Evolutionary conservation across 2,797 vertebrate genomes (phyloP).

Genomic region (Pampus argenteus): DNA sequence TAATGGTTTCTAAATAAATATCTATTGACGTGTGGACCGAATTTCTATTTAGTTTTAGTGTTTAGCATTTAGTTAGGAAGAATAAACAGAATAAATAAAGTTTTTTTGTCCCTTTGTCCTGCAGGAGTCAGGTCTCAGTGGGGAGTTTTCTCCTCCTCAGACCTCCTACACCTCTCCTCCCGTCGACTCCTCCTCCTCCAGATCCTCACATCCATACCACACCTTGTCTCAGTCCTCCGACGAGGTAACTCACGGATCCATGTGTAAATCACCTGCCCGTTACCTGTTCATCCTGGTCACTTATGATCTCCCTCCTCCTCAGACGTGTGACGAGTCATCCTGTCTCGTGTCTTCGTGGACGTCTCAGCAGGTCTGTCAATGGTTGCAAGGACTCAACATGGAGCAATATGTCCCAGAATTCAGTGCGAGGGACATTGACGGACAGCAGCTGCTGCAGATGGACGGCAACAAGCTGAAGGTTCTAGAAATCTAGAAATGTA

Average conservation of each 20-base stretch:
- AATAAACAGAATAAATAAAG: neutral
- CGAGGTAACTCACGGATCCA: conserved; percentile 78
- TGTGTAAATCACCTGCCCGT: too few relatives aligned
- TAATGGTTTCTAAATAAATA: too few relatives aligned
- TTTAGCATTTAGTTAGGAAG: too few relatives aligned
- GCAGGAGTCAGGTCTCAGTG: conserved; percentile 90
- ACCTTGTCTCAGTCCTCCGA: conserved; percentile 92
- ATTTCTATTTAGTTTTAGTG: too few relatives aligned
- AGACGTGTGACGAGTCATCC: conserved; percentile 88
- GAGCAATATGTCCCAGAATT: conserved; percentile 88
- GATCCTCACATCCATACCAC: conserved; percentile 90
- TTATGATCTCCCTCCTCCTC: conserved; percentile 5
- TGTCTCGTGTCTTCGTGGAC: conserved; percentile 86
- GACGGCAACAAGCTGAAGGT: conserved; percentile 90
- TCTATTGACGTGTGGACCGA: too few relatives aligned
- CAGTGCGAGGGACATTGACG: conserved; percentile 84
- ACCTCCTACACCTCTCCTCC: conserved; percentile 75
- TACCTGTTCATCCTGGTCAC: neutral
- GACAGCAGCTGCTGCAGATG: conserved; percentile 87
- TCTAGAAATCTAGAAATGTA: neutral
- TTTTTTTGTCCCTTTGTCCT: neutral
- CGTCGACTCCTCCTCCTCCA: conserved; percentile 80
- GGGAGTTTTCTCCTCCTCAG: conserved; percentile 87
- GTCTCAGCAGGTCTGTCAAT: conserved; percentile 90
- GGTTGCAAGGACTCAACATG: conserved; percentile 90